A percentile compares a stretch with the other conserved stretches of the same genome.
Evolutionary conservation across 2,797 vertebrate genomes (phyloP).

Genomic region (Eleutherodactylus coqui): DNA sequence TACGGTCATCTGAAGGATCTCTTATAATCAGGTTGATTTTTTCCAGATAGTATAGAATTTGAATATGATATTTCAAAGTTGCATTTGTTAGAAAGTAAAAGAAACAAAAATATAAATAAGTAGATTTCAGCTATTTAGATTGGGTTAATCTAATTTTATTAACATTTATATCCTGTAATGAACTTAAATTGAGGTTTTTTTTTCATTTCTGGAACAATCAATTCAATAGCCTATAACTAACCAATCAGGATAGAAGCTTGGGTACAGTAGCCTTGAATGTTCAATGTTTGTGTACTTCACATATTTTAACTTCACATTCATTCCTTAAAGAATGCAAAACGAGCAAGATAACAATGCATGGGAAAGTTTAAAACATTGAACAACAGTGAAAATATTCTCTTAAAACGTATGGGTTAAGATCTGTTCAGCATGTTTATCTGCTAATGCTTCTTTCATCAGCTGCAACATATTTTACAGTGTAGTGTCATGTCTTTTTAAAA

Average conservation of each 20-base stretch:
- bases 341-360: background rate
- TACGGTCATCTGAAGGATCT: no score
- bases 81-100: no score
- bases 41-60: no score
- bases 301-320: conserved; percentile 8
- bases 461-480: background rate
- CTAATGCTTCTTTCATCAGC: conserved; percentile 10
- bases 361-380: conserved; percentile 15
- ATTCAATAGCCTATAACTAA: background rate
- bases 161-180: background rate
- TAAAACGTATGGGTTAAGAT: conserved; percentile 33
- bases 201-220: background rate
- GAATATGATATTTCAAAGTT: no score
- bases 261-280: conserved; percentile 23
- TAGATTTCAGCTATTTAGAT: no score
- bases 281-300: background rate
- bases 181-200: background rate
- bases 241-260: background rate
- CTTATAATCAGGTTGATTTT: no score
- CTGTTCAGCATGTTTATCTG: background rate
- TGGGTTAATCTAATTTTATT: no score
- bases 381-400: conserved; percentile 4
- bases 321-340: conserved; percentile 26
- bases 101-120: no score
- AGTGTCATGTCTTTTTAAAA: background rate